phyloP scores from a whole-genome alignment of 1,140 invertebrate species.

The Drosophila kanapiae region DNA sequence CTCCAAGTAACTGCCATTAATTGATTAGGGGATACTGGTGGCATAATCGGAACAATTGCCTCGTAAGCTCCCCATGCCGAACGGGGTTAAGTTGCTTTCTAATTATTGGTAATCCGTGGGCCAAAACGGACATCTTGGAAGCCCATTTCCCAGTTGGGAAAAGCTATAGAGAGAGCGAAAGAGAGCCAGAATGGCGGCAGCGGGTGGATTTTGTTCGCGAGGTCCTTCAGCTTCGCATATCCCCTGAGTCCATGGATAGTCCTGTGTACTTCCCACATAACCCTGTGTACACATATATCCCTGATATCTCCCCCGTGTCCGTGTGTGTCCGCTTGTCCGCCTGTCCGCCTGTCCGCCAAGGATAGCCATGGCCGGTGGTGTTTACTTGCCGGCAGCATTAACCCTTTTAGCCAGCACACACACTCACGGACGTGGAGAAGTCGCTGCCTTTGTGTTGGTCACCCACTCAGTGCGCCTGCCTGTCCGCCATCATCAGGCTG shows the following conservation, averaged over 20 bases:
- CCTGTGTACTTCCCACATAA: slow-evolving; percentile 7
- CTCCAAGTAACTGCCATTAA: neutral
- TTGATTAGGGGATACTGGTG: slow-evolving; percentile 10
- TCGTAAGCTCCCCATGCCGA: slow-evolving; percentile 18
- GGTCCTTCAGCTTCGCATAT: slow-evolving; percentile 3
- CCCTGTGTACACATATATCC: neutral
- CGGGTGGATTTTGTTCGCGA: slow-evolving; percentile 68
- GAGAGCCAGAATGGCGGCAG: slow-evolving; percentile 64
- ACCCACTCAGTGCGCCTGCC: slow-evolving; percentile 78
- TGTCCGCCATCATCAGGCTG: slow-evolving; percentile 63
- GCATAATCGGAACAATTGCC: slow-evolving; percentile 39
- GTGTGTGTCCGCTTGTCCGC: neutral
- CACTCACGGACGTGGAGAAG: slow-evolving; percentile 11
- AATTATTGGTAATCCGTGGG: slow-evolving; percentile 48
- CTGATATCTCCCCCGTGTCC: slow-evolving; percentile 1
- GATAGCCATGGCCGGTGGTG: slow-evolving; percentile 72
- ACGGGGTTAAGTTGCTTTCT: slow-evolving; percentile 24
- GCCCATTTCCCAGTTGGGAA: slow-evolving; percentile 1
- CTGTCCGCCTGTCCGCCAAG: slow-evolving; percentile 35
- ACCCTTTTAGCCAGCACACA: slow-evolving; percentile 59
- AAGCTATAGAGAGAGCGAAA: slow-evolving; percentile 15
- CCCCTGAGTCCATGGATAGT: slow-evolving; percentile 33
- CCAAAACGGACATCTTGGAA: slow-evolving; percentile 45
- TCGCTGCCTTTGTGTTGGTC: slow-evolving; percentile 52
- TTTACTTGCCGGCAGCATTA: slow-evolving; percentile 77